These are phyloP conservation scores for Chloebia gouldiae DNA, from an alignment of 2,113 vertebrate species.

Conservation along the genomic window DNA sequence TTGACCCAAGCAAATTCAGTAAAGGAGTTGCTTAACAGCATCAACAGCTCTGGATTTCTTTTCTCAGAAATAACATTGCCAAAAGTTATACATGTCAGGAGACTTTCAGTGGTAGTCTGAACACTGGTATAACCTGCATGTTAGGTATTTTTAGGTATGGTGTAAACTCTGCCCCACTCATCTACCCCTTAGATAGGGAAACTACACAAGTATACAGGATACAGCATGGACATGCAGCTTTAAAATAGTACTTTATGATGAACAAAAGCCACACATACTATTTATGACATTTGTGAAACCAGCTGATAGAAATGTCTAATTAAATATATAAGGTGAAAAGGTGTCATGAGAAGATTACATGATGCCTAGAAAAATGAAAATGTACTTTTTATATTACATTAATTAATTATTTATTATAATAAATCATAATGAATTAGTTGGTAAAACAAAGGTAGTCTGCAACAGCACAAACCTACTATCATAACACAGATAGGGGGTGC, in stretches of 20 bases:
- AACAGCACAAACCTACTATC: neutral
- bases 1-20: neutral
- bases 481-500: neutral
- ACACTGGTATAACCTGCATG: neutral
- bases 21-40: neutral
- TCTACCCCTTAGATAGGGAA: neutral
- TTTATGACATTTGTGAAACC: neutral
- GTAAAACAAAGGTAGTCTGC: neutral
- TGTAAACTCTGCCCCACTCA: neutral
- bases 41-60: neutral
- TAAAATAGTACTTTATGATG: neutral
- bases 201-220: neutral
- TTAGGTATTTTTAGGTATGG: neutral
- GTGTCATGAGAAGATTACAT: neutral
- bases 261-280: neutral
- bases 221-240: neutral
- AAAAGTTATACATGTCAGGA: neutral
- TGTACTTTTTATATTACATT: neutral
- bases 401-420: neutral
- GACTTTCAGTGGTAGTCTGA: neutral
- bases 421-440: neutral
- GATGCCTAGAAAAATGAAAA: neutral
- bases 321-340: neutral
- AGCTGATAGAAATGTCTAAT: neutral
- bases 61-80: neutral